These are phyloP conservation scores for Chinchilla lanigera DNA, from an alignment of 2,113 vertebrate species.

Conservation along the genomic window DNA sequence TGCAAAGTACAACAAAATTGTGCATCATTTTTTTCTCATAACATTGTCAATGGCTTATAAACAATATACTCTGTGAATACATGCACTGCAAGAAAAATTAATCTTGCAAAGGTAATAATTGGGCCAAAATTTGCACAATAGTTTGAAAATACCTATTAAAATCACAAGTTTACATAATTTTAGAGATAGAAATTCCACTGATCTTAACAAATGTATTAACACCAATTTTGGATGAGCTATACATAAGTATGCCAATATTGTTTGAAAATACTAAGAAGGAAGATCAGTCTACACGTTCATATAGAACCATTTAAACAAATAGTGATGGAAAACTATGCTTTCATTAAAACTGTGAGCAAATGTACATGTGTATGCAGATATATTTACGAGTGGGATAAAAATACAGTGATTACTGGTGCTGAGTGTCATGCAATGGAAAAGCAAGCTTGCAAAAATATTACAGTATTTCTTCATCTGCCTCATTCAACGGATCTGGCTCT, in stretches of 20 bases:
- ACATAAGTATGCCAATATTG: not conserved
- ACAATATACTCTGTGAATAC: not conserved
- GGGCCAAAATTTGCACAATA: not conserved
- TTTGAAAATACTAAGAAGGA: not conserved
- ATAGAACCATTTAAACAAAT: not conserved
- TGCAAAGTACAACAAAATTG: not conserved
- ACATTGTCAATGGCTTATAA: not conserved
- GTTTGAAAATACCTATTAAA: not conserved
- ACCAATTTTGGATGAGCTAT: not conserved
- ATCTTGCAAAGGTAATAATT: not conserved
- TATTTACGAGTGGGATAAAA: not conserved
- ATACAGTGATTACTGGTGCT: not conserved
- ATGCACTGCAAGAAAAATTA: not conserved
- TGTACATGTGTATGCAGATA: not conserved
- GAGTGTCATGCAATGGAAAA: not conserved
- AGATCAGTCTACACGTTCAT: not conserved
- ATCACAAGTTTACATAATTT: not conserved
- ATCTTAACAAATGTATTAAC: not conserved
- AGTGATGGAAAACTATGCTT: not conserved
- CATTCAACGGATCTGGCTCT: not conserved
- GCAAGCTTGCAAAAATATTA: not conserved
- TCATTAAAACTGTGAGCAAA: not conserved
- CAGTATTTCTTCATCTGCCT: not conserved
- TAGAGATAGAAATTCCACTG: not conserved
- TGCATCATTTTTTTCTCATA: not conserved